Evolutionary conservation across 1,140 invertebrate genomes (phyloP).

Genomic region (Hydropsyche tenuis): DNA sequence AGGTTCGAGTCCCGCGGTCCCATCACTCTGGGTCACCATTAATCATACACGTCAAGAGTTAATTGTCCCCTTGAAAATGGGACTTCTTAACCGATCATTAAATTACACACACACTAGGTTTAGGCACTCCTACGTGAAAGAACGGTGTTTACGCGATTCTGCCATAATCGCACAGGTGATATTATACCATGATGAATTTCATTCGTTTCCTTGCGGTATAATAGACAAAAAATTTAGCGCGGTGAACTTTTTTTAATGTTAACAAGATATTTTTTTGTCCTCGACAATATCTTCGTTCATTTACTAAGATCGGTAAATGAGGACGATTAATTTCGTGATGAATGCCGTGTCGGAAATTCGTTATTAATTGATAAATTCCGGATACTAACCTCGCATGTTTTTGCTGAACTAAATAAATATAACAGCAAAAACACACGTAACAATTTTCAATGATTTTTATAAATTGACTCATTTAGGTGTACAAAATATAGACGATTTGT

Average conservation of each 20-base stretch:
- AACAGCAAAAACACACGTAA: too few relatives aligned
- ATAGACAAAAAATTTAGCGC: too few relatives aligned
- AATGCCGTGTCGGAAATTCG: too few relatives aligned
- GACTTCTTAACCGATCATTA: conserved; percentile 36
- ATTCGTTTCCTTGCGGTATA: not conserved
- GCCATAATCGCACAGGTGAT: not conserved
- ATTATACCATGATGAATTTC: not conserved
- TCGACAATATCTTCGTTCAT: not conserved
- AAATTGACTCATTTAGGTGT: too few relatives aligned
- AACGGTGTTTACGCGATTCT: conserved; percentile 11
- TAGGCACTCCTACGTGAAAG: not conserved
- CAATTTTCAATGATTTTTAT: too few relatives aligned
- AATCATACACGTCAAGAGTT: conserved; percentile 44
- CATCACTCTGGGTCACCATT: conserved; percentile 39
- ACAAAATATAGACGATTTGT: too few relatives aligned
- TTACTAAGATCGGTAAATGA: not conserved
- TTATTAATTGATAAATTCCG: too few relatives aligned
- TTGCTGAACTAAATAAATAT: too few relatives aligned
- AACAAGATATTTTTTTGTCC: not conserved
- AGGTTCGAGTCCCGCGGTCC: conserved; percentile 32
- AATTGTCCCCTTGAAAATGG: conserved; percentile 43
- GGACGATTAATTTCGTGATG: too few relatives aligned
- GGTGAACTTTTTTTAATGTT: too few relatives aligned
- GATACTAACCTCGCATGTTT: too few relatives aligned
- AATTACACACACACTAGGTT: conserved; percentile 24